These are phyloP conservation scores for Pseudomyrmex dendroicus DNA, from an alignment of 1,140 invertebrate species.

Conservation along the genomic window DNA sequence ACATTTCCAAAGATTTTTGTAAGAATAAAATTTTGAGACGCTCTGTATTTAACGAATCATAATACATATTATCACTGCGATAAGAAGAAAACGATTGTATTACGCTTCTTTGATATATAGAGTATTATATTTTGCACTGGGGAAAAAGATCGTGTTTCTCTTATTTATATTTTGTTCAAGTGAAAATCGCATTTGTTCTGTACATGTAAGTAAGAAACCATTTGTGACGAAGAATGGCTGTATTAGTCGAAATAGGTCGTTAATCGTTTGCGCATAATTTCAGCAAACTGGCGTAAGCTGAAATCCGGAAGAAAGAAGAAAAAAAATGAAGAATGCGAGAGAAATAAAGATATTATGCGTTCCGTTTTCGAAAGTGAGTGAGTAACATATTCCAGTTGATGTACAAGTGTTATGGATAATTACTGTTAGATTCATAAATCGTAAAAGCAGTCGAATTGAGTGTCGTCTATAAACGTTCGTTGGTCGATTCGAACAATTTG, in stretches of 20 bases:
- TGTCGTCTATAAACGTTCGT: constrained; percentile 56
- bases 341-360: constrained; percentile 21
- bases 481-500: constrained; percentile 61
- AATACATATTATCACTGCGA: constrained; percentile 37
- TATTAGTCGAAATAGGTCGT: constrained; percentile 17
- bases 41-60: constrained; percentile 50
- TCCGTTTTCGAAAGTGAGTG: constrained; percentile 35
- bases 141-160: constrained; percentile 25
- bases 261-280: constrained; percentile 36
- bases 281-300: constrained; percentile 4
- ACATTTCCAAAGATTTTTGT: background rate
- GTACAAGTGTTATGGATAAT: constrained; percentile 31
- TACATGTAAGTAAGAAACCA: background rate
- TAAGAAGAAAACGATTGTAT: constrained; percentile 27
- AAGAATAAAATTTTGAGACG: constrained; percentile 2
- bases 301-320: background rate
- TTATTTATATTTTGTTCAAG: constrained; percentile 12
- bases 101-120: constrained; percentile 34
- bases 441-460: constrained; percentile 22
- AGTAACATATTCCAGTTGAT: constrained; percentile 59
- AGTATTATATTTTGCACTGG: constrained; percentile 13
- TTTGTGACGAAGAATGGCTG: constrained; percentile 20
- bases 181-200: constrained; percentile 2
- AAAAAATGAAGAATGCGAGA: background rate
- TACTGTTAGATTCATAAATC: constrained; percentile 38